Evolutionary conservation across 2,113 vertebrate species (phyloP), one percentile per base, ranked within the genome.

Genomic region (Talpa occidentalis): DNA sequence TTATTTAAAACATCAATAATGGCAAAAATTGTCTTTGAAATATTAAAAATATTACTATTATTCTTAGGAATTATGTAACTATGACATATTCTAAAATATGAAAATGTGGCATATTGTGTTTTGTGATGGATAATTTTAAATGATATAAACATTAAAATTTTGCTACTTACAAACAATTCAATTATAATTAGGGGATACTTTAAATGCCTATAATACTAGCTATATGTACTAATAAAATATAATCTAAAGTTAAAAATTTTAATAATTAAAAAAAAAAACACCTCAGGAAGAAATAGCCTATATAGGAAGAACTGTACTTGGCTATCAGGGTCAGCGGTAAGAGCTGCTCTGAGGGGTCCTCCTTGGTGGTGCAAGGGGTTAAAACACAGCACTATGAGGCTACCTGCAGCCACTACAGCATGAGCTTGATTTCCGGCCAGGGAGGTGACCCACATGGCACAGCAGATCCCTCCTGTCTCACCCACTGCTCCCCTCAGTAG

Each of bases 1-100:
- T 56, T 94, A 93, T 56, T 92, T 77, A 72, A 49, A 85, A 76
- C 74, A 62, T 26, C 35, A 85, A 30, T 85, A 37, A 82, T 78
- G 91, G 10, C 3, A 87, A 90, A 67, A 69, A 59, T 1, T 44
- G 28, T 37, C 10, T 89, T 62, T 28, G 64, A 93, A 82, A n/a
- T 81, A 49, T 90, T 87, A 42, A 87, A 89, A 62, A 62, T 28
- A 35, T 74, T 70, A 70, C 49, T 77, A 19, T 70, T 80, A 60
- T 85, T 81, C 30, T 91, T 35, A 72, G 22, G 10, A 70, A 78
- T 74, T 42, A 84, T 64, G 47, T 52, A 82, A 64, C 14, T 5
- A 72, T 74, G 15, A 19, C 32, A 84, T 69, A 77, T 84, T 62
- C 12, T 69, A 47, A 83, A 79, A 11, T 47, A 66, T n/a, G 19